Evolutionary conservation across 2,797 vertebrate species (phyloP).

Genomic region (Erpetoichthys calabaricus): DNA sequence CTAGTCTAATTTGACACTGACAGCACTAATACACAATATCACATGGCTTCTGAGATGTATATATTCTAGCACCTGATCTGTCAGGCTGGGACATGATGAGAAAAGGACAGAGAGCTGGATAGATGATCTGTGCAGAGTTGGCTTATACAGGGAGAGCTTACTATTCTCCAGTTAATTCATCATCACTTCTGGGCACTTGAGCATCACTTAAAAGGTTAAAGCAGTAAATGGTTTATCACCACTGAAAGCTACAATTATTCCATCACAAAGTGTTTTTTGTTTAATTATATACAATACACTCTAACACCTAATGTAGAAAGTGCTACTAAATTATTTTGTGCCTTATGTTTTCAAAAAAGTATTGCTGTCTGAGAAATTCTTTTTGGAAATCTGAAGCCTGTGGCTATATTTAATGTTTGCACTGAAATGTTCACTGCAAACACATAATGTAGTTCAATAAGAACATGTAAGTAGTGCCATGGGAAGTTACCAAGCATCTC

Average conservation of each 20-base stretch:
- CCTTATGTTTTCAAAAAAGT: no score
- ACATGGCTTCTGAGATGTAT: background rate
- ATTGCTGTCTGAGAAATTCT: no score
- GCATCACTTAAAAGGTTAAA: conserved; percentile 17
- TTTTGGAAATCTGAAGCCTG: no score
- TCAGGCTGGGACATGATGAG: conserved; percentile 8
- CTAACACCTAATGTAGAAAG: no score
- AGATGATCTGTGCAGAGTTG: conserved; percentile 26
- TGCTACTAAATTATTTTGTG: no score
- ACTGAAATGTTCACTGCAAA: no score
- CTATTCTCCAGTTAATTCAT: conserved; percentile 33
- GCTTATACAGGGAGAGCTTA: conserved; percentile 16
- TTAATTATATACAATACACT: conserved; percentile 5
- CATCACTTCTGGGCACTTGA: conserved; percentile 18
- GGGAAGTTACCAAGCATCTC: no score
- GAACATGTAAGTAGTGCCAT: no score
- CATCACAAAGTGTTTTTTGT: conserved; percentile 22
- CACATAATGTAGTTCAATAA: no score
- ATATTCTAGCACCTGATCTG: conserved; percentile 10
- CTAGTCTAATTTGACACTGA: no score
- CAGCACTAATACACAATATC: no score
- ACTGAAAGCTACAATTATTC: conserved; percentile 14
- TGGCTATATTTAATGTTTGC: no score
- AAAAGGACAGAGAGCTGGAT: conserved; percentile 10
- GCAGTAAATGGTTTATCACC: conserved; percentile 35